Evolutionary conservation across 2,113 vertebrate species (phyloP).

Genomic region (Melanerpes aurifrons): DNA sequence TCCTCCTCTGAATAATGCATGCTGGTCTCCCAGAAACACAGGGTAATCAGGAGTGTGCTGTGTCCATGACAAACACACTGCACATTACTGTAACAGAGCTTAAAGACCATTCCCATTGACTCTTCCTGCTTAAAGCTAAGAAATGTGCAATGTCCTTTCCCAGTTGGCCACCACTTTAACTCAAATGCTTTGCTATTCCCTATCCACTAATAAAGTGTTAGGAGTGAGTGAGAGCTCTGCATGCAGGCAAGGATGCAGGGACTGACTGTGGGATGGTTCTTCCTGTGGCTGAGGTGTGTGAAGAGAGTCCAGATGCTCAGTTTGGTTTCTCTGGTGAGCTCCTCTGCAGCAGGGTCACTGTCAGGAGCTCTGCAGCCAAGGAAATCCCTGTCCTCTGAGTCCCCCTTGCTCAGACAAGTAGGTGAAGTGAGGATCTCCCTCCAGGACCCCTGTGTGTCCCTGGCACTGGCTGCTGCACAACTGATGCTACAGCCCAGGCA

Average conservation of each 20-base stretch:
- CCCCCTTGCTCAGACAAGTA: background rate
- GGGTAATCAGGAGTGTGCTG: background rate
- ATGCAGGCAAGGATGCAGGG: rapidly evolving
- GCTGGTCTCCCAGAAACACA: conserved; percentile 1
- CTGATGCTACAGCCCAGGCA: background rate
- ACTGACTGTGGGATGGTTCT: background rate
- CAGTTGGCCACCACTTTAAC: background rate
- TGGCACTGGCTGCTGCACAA: background rate
- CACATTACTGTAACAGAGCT: conserved; percentile 5
- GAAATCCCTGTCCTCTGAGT: rapidly evolving
- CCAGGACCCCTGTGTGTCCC: rapidly evolving
- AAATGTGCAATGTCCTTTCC: background rate
- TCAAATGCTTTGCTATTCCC: conserved; percentile 26
- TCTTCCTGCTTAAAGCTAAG: background rate
- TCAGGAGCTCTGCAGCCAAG: background rate
- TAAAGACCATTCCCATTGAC: background rate
- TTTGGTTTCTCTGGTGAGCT: background rate
- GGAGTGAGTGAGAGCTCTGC: background rate
- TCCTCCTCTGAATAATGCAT: conserved; percentile 55
- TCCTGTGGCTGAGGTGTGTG: background rate
- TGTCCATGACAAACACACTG: background rate
- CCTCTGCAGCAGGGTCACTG: background rate
- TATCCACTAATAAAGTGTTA: background rate
- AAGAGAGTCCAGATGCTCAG: rapidly evolving
- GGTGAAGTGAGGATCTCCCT: background rate